Evolutionary conservation across 1,140 invertebrate species (phyloP), one percentile per base, ranked within the genome.

Genomic region (Euwallacea fornicatus): DNA sequence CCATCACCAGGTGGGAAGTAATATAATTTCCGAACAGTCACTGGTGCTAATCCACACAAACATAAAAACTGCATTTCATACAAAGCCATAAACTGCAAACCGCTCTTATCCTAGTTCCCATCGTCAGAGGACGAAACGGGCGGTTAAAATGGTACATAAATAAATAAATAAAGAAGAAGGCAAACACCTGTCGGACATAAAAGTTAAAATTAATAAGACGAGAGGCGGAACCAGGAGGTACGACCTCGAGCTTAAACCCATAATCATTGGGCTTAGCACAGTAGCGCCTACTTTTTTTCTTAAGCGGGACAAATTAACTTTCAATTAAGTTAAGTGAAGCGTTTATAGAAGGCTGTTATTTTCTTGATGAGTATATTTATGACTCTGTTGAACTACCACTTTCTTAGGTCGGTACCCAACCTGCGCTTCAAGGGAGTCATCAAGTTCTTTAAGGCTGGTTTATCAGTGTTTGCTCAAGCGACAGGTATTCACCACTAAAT

Each of bases 261-360:
- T 72, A 72, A 72, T 72, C 71, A 72, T 64, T 64, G 66, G 55
- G 59, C 71, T 68, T 68, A 68, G 66, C 65, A 67, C 66, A 68
- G 71, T 72, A 72, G 71, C 71, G 71, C 71, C 71, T 72, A 68
- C 64, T 72, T 72, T 72, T 72, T 72, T 72, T 62, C 54, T 63
- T 56, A 53, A 65, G 42, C 66, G 53, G 65, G 71, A 72, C 71
- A 72, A 72, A 72, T 72, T 72, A 72, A 68, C 64, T 72, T 72
- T 72, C 71, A 72, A 72, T 72, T 72, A 72, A 72, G 46, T 72
- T 72, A 72, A 72, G 71, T 68, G 71, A 67, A 72, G 58, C 71
- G 71, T 72, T 72, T 72, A 72, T 72, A 72, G 64, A 68, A 72
- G 71, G 71, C 65, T 67, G 65, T 72, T 67, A 72, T 72, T 72